phyloP scores from a whole-genome alignment of 2,888 invertebrate genomes.

The Cephus sareptanus region DNA sequence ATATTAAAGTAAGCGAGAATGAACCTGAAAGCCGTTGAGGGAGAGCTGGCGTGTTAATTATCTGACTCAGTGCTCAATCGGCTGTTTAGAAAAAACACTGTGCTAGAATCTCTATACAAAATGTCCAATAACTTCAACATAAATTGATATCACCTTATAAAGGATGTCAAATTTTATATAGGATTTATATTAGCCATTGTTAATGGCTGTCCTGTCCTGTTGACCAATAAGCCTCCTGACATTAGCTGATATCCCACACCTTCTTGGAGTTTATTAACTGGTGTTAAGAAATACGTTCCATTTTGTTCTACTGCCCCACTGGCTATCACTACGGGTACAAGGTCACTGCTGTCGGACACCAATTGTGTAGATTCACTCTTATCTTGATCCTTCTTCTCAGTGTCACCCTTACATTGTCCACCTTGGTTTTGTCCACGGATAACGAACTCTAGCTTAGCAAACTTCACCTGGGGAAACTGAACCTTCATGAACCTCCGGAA shows the following conservation, averaged over 20 bases:
- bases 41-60: background rate
- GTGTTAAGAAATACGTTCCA: conserved; percentile 50
- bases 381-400: conserved; percentile 28
- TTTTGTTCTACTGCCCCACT: conserved; percentile 37
- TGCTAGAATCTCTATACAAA: background rate
- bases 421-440: conserved; percentile 34
- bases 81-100: background rate
- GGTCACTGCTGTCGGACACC: conserved; percentile 33
- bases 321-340: conserved; percentile 52
- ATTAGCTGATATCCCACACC: conserved; percentile 50
- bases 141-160: background rate
- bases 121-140: background rate
- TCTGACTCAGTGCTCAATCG: background rate
- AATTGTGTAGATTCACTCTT: conserved; percentile 27
- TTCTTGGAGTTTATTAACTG: conserved; percentile 47
- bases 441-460: conserved; percentile 69
- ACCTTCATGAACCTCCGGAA: conserved; percentile 85
- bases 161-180: background rate
- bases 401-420: conserved; percentile 24
- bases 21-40: background rate
- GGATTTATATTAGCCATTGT: conserved; percentile 35
- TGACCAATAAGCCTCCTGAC: conserved; percentile 45
- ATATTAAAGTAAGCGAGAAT: background rate
- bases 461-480: conserved; percentile 82
- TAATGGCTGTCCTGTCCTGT: conserved; percentile 32